These are phyloP conservation scores for Hiodon alosoides DNA, from an alignment of 2,113 vertebrate genomes.

Conservation along the genomic window DNA sequence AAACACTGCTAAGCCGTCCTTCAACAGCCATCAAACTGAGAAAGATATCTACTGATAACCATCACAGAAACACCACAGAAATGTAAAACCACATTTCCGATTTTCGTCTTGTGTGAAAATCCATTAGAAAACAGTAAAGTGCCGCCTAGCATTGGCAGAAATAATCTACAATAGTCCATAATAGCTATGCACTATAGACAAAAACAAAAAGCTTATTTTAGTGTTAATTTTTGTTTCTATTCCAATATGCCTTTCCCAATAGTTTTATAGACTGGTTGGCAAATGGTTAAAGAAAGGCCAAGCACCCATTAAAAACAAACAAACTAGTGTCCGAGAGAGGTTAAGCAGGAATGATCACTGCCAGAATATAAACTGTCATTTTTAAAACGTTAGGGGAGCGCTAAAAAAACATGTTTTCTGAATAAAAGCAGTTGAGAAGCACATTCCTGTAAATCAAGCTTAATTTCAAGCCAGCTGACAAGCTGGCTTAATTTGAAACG, in stretches of 20 bases:
- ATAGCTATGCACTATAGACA: neutral
- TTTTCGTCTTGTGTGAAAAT: no score
- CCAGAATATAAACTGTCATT: conserved; percentile 17
- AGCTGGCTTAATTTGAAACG: conserved; percentile 25
- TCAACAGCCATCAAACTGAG: no score
- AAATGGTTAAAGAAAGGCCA: no score
- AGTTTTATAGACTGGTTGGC: no score
- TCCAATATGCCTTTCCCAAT: no score
- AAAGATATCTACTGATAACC: no score
- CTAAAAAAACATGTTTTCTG: conserved; percentile 24
- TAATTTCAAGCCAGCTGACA: conserved; percentile 28
- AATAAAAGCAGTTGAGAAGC: conserved; percentile 21
- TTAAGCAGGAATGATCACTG: conserved; percentile 2
- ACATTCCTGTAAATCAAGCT: conserved; percentile 28
- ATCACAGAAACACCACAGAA: no score
- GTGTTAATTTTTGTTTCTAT: neutral
- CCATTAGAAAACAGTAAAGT: no score
- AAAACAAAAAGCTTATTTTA: neutral
- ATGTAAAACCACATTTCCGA: no score
- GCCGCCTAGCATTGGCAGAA: no score
- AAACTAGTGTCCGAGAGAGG: conserved; percentile 10
- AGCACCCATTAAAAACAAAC: neutral
- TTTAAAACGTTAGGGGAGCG: conserved; percentile 1
- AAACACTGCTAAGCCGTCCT: no score
- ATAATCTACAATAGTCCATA: neutral